A percentile compares a stretch with the other conserved stretches of the same genome.
These are phyloP conservation scores for Hormiphora californensis DNA, from an alignment of 37 sponge, comb jelly and placozoan species.

Conservation along the genomic window DNA sequence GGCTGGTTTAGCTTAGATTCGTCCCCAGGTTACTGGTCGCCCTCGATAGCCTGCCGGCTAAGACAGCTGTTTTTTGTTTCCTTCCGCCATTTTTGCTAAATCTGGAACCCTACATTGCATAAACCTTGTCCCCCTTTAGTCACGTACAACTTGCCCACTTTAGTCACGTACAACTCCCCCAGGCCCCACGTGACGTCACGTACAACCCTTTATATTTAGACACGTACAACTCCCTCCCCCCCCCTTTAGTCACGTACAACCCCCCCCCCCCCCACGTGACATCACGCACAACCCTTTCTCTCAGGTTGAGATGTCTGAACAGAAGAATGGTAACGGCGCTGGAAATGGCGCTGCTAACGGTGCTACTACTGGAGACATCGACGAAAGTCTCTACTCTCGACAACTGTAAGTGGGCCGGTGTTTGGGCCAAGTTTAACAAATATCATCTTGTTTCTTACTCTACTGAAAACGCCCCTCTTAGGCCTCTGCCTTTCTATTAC, in stretches of 20 bases:
- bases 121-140: no score
- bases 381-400: constrained; percentile 92
- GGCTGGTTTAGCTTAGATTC: no score
- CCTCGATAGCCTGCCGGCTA: no score
- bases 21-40: no score
- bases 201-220: background rate
- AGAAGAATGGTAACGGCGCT: constrained; percentile 39
- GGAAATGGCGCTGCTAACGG: constrained; percentile 29
- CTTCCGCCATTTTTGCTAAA: no score
- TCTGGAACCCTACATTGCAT: no score
- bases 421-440: background rate
- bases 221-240: background rate
- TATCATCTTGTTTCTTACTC: no score
- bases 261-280: background rate
- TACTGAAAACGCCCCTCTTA: background rate
- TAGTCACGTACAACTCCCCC: background rate
- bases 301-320: constrained; percentile 38
- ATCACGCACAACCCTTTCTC: background rate
- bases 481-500: background rate
- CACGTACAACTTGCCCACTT: background rate
- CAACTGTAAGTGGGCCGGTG: constrained; percentile 75
- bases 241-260: background rate
- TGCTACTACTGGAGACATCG: constrained; percentile 63
- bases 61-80: no score
- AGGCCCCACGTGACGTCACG: background rate